Base-by-base conservation (phyloP, 30 jellyfish, hydroid and myxozoan species). In the Catostylus mosaicus region DNA sequence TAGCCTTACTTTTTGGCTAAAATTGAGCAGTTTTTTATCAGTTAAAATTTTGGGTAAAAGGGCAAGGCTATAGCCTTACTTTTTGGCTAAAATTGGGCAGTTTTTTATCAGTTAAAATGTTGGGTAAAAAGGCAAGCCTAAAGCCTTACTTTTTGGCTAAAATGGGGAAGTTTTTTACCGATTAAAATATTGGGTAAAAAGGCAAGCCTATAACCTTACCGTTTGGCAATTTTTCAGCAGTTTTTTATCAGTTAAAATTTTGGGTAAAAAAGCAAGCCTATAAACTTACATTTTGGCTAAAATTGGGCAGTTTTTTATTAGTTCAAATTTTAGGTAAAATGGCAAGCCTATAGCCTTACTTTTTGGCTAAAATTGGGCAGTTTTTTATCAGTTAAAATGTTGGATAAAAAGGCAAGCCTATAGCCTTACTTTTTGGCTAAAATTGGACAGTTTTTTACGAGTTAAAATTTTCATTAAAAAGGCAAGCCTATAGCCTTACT, bases 61-160 rank as follows among this genome's bases (percentile, higher is more conserved):
- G 74, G 45, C 32, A 61, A 61, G 74, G 38, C 74, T 61, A 61
- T 26, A 61, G 74, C 74, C 74, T 61, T 61, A 61, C 74, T 43
- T 61, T 61, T 61, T 61, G 48, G 74, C 38, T 8, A 1, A 61
- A 23, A 61, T 20, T 61, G 0, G 50, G 34, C 0, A 61, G 22
- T 61, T 26, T 24, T 23, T 2, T 16, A 22, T 18, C 0, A 16
- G 34, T 34, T 20, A 43, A 34, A 23, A 61, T 61, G 18, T 61
- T 61, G 16, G 45, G 45, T 34, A 61, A 61, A 61, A 61, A 20
- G 74, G 45, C 32, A 61, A 61, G 74, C 74, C 74, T 61, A 61
- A 20, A 61, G 50, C 74, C 14, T 61, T 61, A 61, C 74, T 23
- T 61, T 61, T 61, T 61, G 48, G 74, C 38, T 8, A 0, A 61